phyloP scores from a whole-genome alignment of 92 coral and sea anemone genomes.

The Palythoa caribaeorum region DNA sequence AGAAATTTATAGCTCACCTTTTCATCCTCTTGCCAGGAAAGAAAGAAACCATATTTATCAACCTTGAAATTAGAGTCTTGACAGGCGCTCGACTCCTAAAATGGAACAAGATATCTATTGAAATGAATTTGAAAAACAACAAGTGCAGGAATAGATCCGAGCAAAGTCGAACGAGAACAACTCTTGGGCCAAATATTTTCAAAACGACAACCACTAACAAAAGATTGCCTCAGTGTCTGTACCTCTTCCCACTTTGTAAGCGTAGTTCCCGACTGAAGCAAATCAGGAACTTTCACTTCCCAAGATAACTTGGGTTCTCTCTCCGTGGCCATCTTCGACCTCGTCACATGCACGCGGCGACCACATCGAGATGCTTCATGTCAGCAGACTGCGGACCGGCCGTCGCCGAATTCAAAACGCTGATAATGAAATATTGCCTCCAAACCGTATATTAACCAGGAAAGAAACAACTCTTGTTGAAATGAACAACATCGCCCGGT shows the following conservation, averaged over 20 bases:
- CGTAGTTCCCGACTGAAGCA: constrained; percentile 82
- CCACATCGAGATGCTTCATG: constrained; percentile 35
- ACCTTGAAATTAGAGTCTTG: constrained; percentile 75
- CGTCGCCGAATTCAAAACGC: background rate
- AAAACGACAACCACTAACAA: background rate
- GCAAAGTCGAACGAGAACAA: background rate
- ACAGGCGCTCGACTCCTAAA: constrained; percentile 81
- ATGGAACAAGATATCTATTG: constrained; percentile 43
- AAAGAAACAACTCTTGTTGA: background rate
- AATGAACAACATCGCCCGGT: constrained; percentile 22
- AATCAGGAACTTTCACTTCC: constrained; percentile 87
- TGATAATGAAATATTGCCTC: background rate
- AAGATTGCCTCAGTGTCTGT: constrained; percentile 15
- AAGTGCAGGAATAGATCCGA: background rate
- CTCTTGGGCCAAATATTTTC: constrained; percentile 11
- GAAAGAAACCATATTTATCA: constrained; percentile 94
- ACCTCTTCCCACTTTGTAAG: constrained; percentile 99
- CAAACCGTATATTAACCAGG: constrained; percentile 8
- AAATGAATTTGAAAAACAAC: constrained; percentile 8
- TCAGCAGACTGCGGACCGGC: constrained; percentile 8
- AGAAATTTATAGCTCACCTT: constrained; percentile 70
- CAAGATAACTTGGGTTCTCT: constrained; percentile 76
- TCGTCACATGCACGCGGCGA: constrained; percentile 23
- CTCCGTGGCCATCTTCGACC: constrained; percentile 30
- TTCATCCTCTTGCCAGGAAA: constrained; percentile 90